These are phyloP conservation scores for Metallyticus violacea DNA, from an alignment of 2,888 invertebrate genomes.

Conservation along the genomic window DNA sequence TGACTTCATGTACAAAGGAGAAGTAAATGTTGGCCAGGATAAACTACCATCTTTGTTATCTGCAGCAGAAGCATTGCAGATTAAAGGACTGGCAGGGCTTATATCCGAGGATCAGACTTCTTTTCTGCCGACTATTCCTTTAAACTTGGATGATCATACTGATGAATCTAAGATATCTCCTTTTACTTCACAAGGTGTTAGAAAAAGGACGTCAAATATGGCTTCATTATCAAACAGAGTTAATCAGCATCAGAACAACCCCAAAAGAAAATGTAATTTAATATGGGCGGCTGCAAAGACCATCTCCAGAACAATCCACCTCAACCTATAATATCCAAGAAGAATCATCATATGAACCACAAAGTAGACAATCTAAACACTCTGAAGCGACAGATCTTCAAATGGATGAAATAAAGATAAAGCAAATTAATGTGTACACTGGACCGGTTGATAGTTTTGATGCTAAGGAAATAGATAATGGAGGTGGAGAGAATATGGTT, in stretches of 20 bases:
- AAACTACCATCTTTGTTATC: conserved; percentile 48
- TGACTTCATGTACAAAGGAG: conserved; percentile 55
- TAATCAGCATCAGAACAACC: neutral
- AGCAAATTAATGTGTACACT: too few relatives aligned
- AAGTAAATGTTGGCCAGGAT: conserved; percentile 51
- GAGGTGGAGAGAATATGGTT: too few relatives aligned
- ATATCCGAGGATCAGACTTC: neutral
- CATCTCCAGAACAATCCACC: neutral
- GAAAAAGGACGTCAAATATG: neutral
- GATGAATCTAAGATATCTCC: neutral
- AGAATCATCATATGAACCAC: neutral
- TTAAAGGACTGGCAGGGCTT: conserved; percentile 31
- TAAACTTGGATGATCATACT: neutral
- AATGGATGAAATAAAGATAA: too few relatives aligned
- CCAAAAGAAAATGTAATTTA: too few relatives aligned
- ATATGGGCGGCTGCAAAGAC: too few relatives aligned
- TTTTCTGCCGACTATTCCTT: neutral
- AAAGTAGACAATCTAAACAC: neutral
- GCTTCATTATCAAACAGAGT: neutral
- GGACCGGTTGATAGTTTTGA: too few relatives aligned
- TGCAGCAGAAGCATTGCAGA: conserved; percentile 50
- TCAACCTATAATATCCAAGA: neutral
- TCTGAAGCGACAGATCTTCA: neutral
- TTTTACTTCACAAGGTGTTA: neutral
- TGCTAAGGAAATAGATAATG: too few relatives aligned